These are phyloP conservation scores for Noctuana brunneofusca DNA, from an alignment of 2,888 invertebrate species.

Conservation along the genomic window DNA sequence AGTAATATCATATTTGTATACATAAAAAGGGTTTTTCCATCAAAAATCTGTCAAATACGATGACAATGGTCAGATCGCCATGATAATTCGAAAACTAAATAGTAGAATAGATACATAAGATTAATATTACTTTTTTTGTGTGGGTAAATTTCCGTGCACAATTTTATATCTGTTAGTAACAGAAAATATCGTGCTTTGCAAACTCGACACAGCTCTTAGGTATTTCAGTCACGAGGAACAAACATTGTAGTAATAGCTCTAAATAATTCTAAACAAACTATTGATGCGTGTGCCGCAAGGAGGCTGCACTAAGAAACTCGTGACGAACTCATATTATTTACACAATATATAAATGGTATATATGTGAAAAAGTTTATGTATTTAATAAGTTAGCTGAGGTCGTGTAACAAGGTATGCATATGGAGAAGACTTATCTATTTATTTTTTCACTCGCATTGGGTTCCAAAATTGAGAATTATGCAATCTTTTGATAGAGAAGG, in stretches of 20 bases:
- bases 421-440: no score
- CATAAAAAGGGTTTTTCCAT: no score
- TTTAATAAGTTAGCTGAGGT: not conserved
- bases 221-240: conserved; percentile 23
- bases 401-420: not conserved
- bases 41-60: no score
- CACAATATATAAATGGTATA: not conserved
- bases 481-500: no score
- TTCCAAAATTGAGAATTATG: no score
- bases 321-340: conserved; percentile 12
- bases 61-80: no score
- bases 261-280: conserved; percentile 19
- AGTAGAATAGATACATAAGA: no score
- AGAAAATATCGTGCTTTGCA: conserved; percentile 11
- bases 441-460: no score
- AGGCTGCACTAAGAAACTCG: conserved; percentile 16
- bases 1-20: no score
- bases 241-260: not conserved
- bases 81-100: no score
- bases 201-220: conserved; percentile 9
- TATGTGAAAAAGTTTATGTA: not conserved
- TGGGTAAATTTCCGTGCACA: no score
- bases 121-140: no score
- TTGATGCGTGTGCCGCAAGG: conserved; percentile 27
- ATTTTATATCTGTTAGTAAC: not conserved